Base-by-base conservation (phyloP, 2,888 invertebrate genomes). In the Pomacea canaliculata region DNA sequence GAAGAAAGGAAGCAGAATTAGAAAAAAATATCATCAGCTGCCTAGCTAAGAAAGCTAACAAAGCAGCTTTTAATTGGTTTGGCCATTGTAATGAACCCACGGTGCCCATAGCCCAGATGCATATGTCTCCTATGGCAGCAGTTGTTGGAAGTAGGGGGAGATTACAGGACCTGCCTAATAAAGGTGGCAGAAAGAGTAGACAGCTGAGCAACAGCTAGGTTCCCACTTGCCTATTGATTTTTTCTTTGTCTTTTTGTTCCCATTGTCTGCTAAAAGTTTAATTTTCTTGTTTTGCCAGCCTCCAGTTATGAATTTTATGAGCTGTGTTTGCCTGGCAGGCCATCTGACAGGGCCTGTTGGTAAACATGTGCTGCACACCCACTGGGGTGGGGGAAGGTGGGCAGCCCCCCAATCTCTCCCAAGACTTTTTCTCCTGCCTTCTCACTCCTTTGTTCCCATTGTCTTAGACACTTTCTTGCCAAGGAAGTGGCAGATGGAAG, bases 201-300 rank as follows among this genome's bases (percentile, higher is more conserved):
- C 88, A 88, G 88, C 88, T 88, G 88, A 87, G 79, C 82, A 80
- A 73, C 79, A 82, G 80, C 81, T 77, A 81, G 78, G 78, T 78
- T 79, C 78, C 81, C 80, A 79, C 77, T 79, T 79, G 77, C 79
- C 76, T 82, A 87, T 88, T 87, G 86, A 87, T 88, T 88, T 85
- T 84, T 86, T 87, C 86, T 87, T 87, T 88, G 86, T 87, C 86
- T 87, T 87, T 68, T 83, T 84, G 84, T 84, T 84, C 81, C 85
- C 83, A 86, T 85, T 86, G 85, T 84, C 81, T 81, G 82, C 81
- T 83, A 85, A 85, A 85, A 84, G 83, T 84, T 85, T 85, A 84
- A 84, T 84, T 85, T 86, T 83, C 83, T 85, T 84, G 83, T 83
- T 80, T 81, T 83, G 80, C 80, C 82, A 81, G 79, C 77, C 79